Evolutionary conservation across 2,797 vertebrate genomes (phyloP).

Genomic region (Chelon labrosus): DNA sequence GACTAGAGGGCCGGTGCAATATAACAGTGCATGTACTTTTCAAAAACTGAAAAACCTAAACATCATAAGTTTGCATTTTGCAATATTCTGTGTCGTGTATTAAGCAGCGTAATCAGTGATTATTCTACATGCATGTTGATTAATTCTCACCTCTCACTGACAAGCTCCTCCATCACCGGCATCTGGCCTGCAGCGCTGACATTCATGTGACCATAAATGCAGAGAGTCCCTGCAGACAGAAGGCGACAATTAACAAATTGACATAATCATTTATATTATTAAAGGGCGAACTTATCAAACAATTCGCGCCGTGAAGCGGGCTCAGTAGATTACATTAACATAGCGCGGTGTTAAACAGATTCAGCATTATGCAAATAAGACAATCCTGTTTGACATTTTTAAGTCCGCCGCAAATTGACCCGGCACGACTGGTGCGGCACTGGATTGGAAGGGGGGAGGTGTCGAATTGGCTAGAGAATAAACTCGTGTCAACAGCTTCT

Average conservation of each 20-base stretch:
- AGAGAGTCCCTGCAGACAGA: conserved; percentile 72
- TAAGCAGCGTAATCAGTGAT: not conserved
- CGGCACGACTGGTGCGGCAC: not conserved
- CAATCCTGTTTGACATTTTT: conserved; percentile 47
- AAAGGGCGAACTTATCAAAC: conserved; percentile 13
- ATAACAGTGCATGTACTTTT: too few species aligned
- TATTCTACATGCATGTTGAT: conserved; percentile 7
- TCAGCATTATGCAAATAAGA: conserved; percentile 31
- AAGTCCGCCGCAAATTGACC: not conserved
- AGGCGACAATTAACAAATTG: conserved; percentile 28
- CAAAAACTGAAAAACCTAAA: too few species aligned
- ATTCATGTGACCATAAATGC: conserved; percentile 81
- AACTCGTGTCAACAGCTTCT: not conserved
- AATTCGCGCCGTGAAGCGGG: not conserved
- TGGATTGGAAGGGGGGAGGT: too few species aligned
- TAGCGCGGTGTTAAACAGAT: not conserved
- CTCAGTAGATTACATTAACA: conserved; percentile 53
- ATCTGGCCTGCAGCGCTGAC: conserved; percentile 78
- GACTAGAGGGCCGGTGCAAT: too few species aligned
- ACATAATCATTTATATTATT: conserved; percentile 22
- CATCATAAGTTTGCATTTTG: too few species aligned
- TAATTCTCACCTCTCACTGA: conserved; percentile 76
- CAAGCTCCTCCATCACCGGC: conserved; percentile 80
- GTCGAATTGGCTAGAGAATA: too few species aligned
- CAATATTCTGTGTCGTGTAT: not conserved